These are phyloP conservation scores for Synaphobranchus kaupii DNA, from an alignment of 2,797 vertebrate species.

Conservation along the genomic window DNA sequence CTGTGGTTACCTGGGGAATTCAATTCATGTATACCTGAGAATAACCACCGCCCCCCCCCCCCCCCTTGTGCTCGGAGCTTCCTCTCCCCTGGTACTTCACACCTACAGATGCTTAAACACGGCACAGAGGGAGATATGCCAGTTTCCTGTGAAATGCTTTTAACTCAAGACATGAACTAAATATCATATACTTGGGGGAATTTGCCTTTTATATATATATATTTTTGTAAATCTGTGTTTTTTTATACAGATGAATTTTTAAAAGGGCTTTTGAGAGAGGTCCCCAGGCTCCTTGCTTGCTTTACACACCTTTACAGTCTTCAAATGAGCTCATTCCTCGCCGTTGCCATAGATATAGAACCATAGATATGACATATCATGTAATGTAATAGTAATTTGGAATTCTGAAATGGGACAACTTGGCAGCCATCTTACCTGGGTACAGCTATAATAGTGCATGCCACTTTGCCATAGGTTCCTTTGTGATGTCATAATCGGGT, in stretches of 20 bases:
- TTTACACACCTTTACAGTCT: slow-evolving; percentile 70
- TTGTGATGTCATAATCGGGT: too few species aligned
- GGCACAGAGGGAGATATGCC: slow-evolving; percentile 59
- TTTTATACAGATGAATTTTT: slow-evolving; percentile 68
- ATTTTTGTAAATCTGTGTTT: slow-evolving; percentile 55
- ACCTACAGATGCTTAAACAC: slow-evolving; percentile 31
- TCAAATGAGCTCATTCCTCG: slow-evolving; percentile 52
- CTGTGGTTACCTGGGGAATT: not conserved
- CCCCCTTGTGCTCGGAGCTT: not conserved
- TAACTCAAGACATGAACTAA: slow-evolving; percentile 76
- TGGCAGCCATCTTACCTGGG: too few species aligned
- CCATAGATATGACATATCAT: too few species aligned
- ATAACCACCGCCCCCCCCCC: not conserved
- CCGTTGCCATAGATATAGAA: too few species aligned
- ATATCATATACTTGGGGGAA: slow-evolving; percentile 71
- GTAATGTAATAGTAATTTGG: too few species aligned
- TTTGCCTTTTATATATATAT: slow-evolving; percentile 72
- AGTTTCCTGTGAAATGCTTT: slow-evolving; percentile 70
- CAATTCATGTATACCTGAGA: not conserved
- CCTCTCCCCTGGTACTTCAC: slow-evolving; percentile 7
- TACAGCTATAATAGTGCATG: too few species aligned
- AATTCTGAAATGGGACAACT: too few species aligned
- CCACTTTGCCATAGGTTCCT: too few species aligned
- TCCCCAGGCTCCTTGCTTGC: slow-evolving; percentile 63
- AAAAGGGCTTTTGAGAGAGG: slow-evolving; percentile 67